Percentiles rank a stretch among this genome's conserved stretches.
phyloP scores from a whole-genome alignment of 2,797 vertebrate species.

The Lemur catta region DNA sequence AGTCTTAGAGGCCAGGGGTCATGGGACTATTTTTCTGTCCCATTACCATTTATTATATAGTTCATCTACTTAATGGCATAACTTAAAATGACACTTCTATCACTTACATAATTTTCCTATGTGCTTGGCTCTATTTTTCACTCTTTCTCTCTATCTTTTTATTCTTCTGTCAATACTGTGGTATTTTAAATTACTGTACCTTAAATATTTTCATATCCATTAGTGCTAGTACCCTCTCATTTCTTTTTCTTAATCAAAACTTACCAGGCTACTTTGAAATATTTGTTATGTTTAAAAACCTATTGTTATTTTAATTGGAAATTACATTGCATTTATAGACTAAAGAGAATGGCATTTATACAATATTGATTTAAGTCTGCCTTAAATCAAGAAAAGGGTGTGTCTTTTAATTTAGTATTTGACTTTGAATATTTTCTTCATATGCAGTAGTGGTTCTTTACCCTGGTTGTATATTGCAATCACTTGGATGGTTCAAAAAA shows the following conservation, averaged over 20 bases:
- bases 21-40: neutral
- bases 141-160: neutral
- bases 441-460: neutral
- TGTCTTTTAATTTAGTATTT: neutral
- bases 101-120: neutral
- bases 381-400: neutral
- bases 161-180: neutral
- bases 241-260: neutral
- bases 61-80: neutral
- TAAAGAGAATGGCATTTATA: neutral
- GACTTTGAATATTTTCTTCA: conserved; percentile 8
- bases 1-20: neutral
- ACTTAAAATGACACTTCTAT: neutral
- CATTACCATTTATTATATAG: neutral
- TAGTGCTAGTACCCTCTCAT: neutral
- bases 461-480: neutral
- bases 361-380: neutral
- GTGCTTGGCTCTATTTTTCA: neutral
- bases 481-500: neutral
- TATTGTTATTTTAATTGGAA: neutral
- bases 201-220: conserved; percentile 17
- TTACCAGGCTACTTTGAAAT: neutral
- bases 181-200: neutral
- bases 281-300: neutral
- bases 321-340: neutral